Evolutionary conservation across 2,113 vertebrate genomes (phyloP), one percentile per base, ranked within the genome.

Genomic region (Aythya baeri): DNA sequence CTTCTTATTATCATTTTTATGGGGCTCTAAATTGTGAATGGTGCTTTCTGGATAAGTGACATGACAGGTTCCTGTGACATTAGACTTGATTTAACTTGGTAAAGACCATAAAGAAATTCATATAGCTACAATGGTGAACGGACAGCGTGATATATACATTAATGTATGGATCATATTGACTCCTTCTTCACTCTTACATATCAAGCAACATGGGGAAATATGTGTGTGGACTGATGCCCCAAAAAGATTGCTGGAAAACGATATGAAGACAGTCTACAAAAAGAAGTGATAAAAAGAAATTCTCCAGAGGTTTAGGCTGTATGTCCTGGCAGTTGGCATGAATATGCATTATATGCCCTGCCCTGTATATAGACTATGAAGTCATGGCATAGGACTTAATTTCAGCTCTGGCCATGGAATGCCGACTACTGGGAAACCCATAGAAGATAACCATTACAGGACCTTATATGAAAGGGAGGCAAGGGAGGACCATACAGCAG

Each of bases 1-100:
- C 8, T 23, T 72, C 46, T 82, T 89, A 82, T 85, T 96, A 80
- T 83, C 68, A 91, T 96, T 86, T 94, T 95, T 93, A 90, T 96
- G 68, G 57, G 15, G 16, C 38, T 89, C 65, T 94, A 90, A 96
- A 91, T 93, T 77, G 81, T 88, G 82, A 80, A 63, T 80, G 72
- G n/a, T 80, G 52, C 13, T 81, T 77, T 81, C 75, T 83, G 75
- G 20, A 90, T 93, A 94, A 83, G 50, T 90, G 88, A 83, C 82
- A 63, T 81, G 85, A 77, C 76, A 86, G 34, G 43, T 81, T 93
- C 20, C 43, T 94, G 13, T 78, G 65, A 71, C 43, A 86, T 46
- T 83, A 85, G 76, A 74, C 13, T 91, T 89, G 85, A 75, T 95
- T 86, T 93, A 81, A 74, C 41, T 77, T 77, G 38, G 36, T 46